A percentile compares a stretch with the other conserved stretches of the same genome.
Conservation (phyloP, 2,113 vertebrate genomes). For the Gila orcuttii region DNA sequence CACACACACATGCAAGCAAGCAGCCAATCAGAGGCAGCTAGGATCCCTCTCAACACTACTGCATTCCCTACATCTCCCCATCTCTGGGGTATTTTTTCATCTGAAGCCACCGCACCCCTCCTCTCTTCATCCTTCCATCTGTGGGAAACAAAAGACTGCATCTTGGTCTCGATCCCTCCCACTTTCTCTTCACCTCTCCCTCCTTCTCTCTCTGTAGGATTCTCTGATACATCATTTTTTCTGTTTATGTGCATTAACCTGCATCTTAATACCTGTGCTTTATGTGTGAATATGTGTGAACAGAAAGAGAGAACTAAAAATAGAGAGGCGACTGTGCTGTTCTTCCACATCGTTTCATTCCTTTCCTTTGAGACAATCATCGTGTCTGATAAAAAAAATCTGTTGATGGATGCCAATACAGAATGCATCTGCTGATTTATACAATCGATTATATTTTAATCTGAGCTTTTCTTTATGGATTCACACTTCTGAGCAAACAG, state of each 20-base stretch:
- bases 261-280: neutral
- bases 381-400: slow-evolving; percentile 21
- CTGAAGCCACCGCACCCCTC: slow-evolving; percentile 19
- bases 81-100: slow-evolving; percentile 54
- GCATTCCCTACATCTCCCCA: slow-evolving; percentile 49
- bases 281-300: neutral
- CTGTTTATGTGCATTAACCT: slow-evolving; percentile 10
- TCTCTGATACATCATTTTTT: neutral
- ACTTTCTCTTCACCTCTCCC: slow-evolving; percentile 27
- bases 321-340: neutral
- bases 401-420: neutral
- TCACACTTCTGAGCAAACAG: neutral
- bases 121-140: slow-evolving; percentile 45
- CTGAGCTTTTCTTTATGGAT: neutral
- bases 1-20: neutral
- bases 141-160: slow-evolving; percentile 59
- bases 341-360: neutral
- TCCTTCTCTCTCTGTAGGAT: neutral
- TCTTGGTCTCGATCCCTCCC: slow-evolving; percentile 10
- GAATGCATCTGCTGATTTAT: slow-evolving; percentile 8
- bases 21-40: slow-evolving; percentile 42
- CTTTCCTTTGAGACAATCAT: slow-evolving; percentile 24
- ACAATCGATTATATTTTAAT: neutral
- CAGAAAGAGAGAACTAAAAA: neutral
- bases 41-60: slow-evolving; percentile 34